These are phyloP conservation scores for Pygoscelis adeliae DNA, from an alignment of 2,113 vertebrate genomes.

Conservation along the genomic window DNA sequence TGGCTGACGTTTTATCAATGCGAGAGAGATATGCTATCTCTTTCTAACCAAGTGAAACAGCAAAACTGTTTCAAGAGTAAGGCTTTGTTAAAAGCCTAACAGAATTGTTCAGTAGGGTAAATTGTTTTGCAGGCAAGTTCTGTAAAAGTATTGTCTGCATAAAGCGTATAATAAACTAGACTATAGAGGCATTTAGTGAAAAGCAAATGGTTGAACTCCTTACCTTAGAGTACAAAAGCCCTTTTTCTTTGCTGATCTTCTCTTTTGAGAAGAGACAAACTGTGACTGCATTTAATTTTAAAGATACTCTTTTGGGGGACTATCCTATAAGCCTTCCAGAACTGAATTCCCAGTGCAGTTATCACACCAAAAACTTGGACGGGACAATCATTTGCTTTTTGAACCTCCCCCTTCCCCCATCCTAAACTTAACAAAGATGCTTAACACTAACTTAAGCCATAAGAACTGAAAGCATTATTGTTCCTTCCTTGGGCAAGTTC, in stretches of 20 bases:
- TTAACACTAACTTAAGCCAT: neutral
- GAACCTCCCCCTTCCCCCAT: accelerated
- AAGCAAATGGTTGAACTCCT: neutral
- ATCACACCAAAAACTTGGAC: neutral
- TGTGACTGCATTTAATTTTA: neutral
- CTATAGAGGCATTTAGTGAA: neutral
- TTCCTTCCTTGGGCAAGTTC: neutral
- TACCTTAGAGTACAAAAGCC: neutral
- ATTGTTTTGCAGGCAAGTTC: neutral
- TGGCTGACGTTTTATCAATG: neutral
- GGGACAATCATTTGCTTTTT: neutral
- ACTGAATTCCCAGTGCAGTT: neutral
- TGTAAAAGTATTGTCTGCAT: neutral
- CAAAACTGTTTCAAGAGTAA: neutral
- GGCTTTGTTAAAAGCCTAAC: neutral
- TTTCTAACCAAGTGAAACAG: neutral
- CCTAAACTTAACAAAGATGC: neutral
- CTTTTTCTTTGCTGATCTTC: neutral
- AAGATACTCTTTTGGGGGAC: neutral
- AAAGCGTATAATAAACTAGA: neutral
- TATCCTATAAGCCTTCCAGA: neutral
- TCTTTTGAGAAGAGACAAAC: neutral
- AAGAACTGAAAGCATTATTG: neutral
- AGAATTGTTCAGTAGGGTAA: neutral
- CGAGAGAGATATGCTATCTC: neutral